Conservation (phyloP, 1,140 invertebrate species). For the Atta texana region DNA sequence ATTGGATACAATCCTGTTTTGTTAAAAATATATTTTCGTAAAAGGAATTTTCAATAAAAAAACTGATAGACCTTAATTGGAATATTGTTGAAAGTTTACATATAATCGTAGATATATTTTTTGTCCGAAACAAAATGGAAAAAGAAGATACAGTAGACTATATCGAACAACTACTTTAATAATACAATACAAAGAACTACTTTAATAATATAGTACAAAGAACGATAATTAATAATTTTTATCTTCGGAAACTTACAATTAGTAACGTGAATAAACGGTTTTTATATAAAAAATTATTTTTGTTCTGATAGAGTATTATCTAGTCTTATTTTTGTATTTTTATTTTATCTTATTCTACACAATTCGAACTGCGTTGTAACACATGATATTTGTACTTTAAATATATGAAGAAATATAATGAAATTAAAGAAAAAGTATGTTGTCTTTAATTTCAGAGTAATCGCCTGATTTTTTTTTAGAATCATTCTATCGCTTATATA, state of each 20-base stretch:
- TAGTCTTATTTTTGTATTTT: background rate
- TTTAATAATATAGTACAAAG: slow-evolving; percentile 13
- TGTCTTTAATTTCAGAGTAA: background rate
- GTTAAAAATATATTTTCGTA: background rate
- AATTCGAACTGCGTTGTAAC: background rate
- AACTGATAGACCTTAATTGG: slow-evolving; percentile 22
- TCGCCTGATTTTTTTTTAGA: background rate
- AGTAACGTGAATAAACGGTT: background rate
- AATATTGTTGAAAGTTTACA: slow-evolving; percentile 13
- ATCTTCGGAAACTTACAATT: background rate
- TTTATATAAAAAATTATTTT: slow-evolving; percentile 7
- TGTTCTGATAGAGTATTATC: background rate
- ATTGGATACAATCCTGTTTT: background rate
- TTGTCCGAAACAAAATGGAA: background rate
- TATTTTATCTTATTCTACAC: slow-evolving; percentile 15
- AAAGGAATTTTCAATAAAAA: background rate
- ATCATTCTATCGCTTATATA: background rate
- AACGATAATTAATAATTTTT: slow-evolving; percentile 29
- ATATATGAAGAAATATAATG: background rate
- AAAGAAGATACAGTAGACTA: background rate
- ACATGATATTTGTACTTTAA: background rate
- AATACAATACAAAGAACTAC: slow-evolving; percentile 16
- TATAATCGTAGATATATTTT: background rate
- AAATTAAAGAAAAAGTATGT: slow-evolving; percentile 4
- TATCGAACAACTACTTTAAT: slow-evolving; percentile 2